Evolutionary conservation across 1,140 invertebrate species (phyloP), one percentile per base, ranked within the genome.

Genomic region (Lucilia sericata): DNA sequence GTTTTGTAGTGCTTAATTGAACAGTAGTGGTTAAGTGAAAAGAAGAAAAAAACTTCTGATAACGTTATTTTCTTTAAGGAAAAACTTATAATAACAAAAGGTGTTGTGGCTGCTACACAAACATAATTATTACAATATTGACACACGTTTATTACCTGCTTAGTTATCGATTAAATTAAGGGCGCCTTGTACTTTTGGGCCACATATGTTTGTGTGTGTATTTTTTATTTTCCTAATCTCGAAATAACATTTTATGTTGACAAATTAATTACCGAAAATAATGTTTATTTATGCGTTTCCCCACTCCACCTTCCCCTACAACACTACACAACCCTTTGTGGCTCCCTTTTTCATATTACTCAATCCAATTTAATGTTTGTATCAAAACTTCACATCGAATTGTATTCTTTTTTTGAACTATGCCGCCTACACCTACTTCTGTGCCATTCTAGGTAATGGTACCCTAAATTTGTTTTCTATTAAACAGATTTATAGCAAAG

Each of bases 231-330:
- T 70, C n/a, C 14, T 60, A 60, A 60, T 60, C 55, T n/a, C n/a
- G 14, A 60, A 60, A 60, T 60, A n/a, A 60, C 14, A 60, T 60
- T 49, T 80, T 80, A 51, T 80, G 76, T 51, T 80, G 76, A 80
- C 76, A 80, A 51, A 49, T 80, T 80, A 80, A 80, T 80, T 80
- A 80, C 76, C 76, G 76, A 80, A 80, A 80, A 76, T 12, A 34
- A 17, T 17, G 42, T 76, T 76, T 76, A 76, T 42, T 76, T 42
- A n/a, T 76, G n/a, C 25, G 25, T 30, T 55, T 55, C 10, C 0
- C 42, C 42, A 7, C 42, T 42, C 7, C 42, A 42, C 42, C 42
- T 10, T 14, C 74, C 34, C 34, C 34, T 76, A 17, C 34, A 17
- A 75, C 21, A 34, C 17, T 34, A 42, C 17, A 42, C 12, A 8